phyloP scores from a whole-genome alignment of 2,888 invertebrate genomes.

The Cephus pulcher region DNA sequence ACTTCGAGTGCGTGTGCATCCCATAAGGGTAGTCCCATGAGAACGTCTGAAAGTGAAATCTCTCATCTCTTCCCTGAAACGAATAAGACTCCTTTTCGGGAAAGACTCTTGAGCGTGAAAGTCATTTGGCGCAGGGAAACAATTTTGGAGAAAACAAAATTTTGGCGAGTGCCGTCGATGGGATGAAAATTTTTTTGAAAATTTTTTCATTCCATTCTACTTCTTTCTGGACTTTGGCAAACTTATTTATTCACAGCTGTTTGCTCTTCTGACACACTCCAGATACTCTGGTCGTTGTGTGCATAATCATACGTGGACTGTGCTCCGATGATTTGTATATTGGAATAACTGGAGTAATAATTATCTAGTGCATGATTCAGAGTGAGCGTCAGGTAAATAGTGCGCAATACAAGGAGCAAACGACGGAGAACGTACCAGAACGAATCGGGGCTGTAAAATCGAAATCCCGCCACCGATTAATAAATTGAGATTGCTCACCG shows the following conservation, averaged over 20 bases:
- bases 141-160: neutral
- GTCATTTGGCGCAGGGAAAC: neutral
- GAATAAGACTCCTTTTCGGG: neutral
- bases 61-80: constrained; percentile 28
- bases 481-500: no score
- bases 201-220: neutral
- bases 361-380: no score
- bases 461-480: no score
- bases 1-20: constrained; percentile 9
- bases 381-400: no score
- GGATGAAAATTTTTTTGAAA: neutral
- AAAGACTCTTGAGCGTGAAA: neutral
- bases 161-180: neutral
- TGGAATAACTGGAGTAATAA: neutral
- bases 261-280: neutral
- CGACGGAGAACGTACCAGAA: no score
- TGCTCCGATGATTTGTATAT: neutral
- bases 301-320: neutral
- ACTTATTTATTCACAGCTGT: neutral
- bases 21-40: constrained; percentile 29
- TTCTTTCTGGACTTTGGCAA: neutral
- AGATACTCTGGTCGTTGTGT: neutral
- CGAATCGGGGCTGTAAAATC: no score
- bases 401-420: no score
- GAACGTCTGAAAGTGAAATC: constrained; percentile 31